Percentiles rank a stretch among this genome's conserved stretches.
phyloP scores from a whole-genome alignment of 2,113 vertebrate species.

The Machaerirhynchus nigripectus region DNA sequence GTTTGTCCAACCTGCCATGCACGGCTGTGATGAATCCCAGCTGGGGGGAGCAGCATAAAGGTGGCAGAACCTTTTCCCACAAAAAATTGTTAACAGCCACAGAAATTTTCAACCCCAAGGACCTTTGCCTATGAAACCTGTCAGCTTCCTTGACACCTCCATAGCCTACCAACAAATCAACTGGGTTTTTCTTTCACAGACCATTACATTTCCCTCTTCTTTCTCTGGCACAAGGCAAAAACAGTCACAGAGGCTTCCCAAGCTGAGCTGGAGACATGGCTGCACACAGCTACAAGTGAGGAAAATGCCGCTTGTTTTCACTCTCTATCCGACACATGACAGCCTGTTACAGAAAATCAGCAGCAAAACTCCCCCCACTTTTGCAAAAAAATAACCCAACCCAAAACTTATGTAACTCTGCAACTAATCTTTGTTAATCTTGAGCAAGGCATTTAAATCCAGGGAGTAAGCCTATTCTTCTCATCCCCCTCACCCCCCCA shows the following conservation, averaged over 20 bases:
- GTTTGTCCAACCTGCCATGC: not conserved
- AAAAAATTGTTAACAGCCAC: not conserved
- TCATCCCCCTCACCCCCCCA: not conserved
- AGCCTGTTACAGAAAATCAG: not conserved
- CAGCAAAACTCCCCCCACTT: not conserved
- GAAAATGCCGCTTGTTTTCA: not conserved
- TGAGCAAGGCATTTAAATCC: conserved; percentile 42
- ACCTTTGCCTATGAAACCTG: not conserved
- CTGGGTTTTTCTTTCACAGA: not conserved
- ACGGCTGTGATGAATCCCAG: not conserved
- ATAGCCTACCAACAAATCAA: not conserved
- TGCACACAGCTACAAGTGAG: not conserved
- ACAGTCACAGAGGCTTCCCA: not conserved
- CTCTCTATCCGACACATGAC: fast-evolving
- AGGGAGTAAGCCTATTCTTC: conserved; percentile 14
- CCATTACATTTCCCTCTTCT: not conserved
- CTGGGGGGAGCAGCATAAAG: not conserved
- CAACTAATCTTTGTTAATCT: conserved; percentile 54
- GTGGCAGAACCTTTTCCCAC: not conserved
- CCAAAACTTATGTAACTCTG: conserved; percentile 20
- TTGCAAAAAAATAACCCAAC: not conserved
- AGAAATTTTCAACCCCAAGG: not conserved
- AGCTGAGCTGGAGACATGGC: not conserved
- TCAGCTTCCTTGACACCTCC: not conserved
- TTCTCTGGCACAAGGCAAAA: not conserved